Evolutionary conservation across 2,888 invertebrate species (phyloP), one percentile per base, ranked within the genome.

Genomic region (Nycteola revayana): DNA sequence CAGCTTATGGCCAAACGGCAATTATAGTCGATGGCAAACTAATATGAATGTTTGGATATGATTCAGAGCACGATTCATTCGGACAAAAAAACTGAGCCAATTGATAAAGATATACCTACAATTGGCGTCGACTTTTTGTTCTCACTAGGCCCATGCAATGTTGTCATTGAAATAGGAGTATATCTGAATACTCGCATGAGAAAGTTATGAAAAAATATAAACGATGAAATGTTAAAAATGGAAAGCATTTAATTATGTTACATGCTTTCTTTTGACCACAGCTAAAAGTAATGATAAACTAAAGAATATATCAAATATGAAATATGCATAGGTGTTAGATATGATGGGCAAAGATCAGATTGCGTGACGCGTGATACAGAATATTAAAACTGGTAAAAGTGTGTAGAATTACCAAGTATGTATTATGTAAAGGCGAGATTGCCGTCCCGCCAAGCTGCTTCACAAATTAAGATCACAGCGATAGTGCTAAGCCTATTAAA

Each of bases 221-320:
- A 52, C 49, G 44, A 53, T 48, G 48, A 57, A 55, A 54, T 58
- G 53, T 50, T 52, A 60, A 63, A 60, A 60, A 60, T 61, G 50
- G 72, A 75, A 75, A 75, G 70, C 62, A 57, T 44, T 47, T 68
- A 68, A 75, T 71, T 69, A 58, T 48, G 65, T 56, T 51, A 61
- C 60, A 60, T 62, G 60, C 55, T 60, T 64, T 61, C 57, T 66
- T 64, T 63, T 60, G 60, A 50, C 60, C 61, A 57, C 61, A 55
- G 53, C 50, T 61, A 49, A 45, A 63, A 65, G 60, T 60, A n/a
- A 56, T 3, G 14, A 14, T 14, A 14, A 14, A 14, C 5, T 14
- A 5, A 3, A 3, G 14, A 14, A 14, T n/a, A n/a, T n/a, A n/a
- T n/a, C n/a, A 14, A 3, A 14, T 5, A 14, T 14, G 14, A 14